These are phyloP conservation scores for Oreortyx pictus DNA, from an alignment of 2,797 vertebrate genomes.

Conservation along the genomic window DNA sequence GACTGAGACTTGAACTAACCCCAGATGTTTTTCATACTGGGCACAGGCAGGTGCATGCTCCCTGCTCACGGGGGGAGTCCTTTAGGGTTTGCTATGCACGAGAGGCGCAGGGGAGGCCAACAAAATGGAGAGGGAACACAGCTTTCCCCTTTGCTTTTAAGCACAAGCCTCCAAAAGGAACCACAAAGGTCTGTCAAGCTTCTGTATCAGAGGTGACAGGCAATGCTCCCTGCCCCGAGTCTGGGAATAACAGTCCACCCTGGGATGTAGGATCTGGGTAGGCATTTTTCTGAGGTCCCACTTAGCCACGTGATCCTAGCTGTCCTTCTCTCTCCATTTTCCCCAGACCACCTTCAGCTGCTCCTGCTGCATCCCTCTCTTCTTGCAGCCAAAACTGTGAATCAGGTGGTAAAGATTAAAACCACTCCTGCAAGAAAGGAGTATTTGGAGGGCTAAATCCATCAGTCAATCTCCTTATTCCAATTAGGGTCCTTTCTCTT, in stretches of 20 bases:
- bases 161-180: neutral
- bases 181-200: neutral
- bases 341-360: neutral
- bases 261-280: neutral
- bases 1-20: neutral
- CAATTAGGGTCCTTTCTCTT: slow-evolving; percentile 53
- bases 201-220: neutral
- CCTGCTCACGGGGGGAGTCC: neutral
- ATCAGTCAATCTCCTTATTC: slow-evolving; percentile 64
- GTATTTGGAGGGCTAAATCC: slow-evolving; percentile 59
- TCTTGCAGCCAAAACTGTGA: neutral
- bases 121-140: neutral
- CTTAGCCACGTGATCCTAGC: rapidly evolving
- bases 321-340: neutral
- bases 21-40: neutral
- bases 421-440: slow-evolving; percentile 39
- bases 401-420: slow-evolving; percentile 64
- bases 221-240: neutral
- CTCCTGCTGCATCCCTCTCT: neutral
- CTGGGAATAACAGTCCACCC: neutral
- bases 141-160: neutral
- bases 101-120: neutral
- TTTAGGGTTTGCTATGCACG: neutral
- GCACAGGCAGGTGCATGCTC: neutral
- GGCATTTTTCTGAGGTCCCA: neutral